Conservation (phyloP, 92 coral and sea anemone species). For the Porites divaricata region DNA sequence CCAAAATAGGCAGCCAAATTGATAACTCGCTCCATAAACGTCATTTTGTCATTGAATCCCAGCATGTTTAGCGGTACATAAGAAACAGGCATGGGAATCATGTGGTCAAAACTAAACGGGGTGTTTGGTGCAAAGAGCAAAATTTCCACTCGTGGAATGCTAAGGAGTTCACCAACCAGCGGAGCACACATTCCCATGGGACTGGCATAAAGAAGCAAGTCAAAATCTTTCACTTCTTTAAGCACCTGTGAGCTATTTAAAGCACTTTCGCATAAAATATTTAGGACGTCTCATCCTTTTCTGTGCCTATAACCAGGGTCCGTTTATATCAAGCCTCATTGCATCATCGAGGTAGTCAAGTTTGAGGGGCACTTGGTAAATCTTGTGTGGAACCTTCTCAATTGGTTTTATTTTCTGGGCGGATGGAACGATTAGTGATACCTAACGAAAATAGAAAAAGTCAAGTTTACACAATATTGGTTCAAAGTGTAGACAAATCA, state of each 20-base stretch:
- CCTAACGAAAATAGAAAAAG: constrained; percentile 15
- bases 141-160: constrained; percentile 46
- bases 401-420: constrained; percentile 35
- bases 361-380: constrained; percentile 51
- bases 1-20: constrained; percentile 28
- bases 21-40: constrained; percentile 47
- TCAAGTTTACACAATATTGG: too few species aligned
- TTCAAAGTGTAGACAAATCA: too few species aligned
- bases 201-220: constrained; percentile 40
- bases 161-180: constrained; percentile 48
- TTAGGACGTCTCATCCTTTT: neutral
- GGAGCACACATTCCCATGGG: constrained; percentile 12
- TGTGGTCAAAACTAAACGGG: neutral
- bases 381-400: constrained; percentile 38
- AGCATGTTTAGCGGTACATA: constrained; percentile 47
- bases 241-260: constrained; percentile 39
- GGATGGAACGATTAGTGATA: constrained; percentile 42
- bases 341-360: constrained; percentile 26
- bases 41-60: constrained; percentile 51
- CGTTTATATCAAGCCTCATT: neutral
- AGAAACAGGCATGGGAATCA: constrained; percentile 35
- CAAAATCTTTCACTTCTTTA: constrained; percentile 39
- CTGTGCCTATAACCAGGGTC: neutral
- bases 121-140: constrained; percentile 15
- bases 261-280: constrained; percentile 29